Evolutionary conservation across 2,888 invertebrate genomes (phyloP), one percentile per base, ranked within the genome.

Genomic region (Orthosia cruda): DNA sequence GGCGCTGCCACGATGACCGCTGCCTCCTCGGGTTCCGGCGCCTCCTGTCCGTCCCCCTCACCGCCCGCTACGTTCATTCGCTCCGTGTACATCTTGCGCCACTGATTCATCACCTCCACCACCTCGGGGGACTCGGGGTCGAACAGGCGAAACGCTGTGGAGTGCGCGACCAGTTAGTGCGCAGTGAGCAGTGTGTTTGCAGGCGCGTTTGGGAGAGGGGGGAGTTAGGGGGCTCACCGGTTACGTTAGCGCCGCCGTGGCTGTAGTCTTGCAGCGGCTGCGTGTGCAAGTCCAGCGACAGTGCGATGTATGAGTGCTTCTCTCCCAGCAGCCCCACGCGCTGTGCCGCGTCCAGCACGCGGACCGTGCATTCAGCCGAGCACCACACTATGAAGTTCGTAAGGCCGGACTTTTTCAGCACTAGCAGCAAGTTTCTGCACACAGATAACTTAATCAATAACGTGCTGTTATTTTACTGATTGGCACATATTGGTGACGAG

Each of bases 201-300:
- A 40, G 7, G 40, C 7, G 40, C 40, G 0, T 40, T 40, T 40
- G 4, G 9, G 40, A 4, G 9, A 7, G 40, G 40, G 7, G 9
- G 40, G 7, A 40, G 7, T 40, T 40, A 16, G 32, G 12, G 49
- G 16, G 5, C 84, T 73, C 40, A 93, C 94, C 93, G 74, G 95
- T 95, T 81, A 96, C 83, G 89, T 96, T 95, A 78, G 95, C 95
- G 68, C 95, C 95, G 82, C 95, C 95, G 91, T 96, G 91, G 89
- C 95, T 95, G 92, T 90, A 94, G 87, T 88, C 83, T 52, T 85
- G 86, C 47, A 95, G 93, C 66, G 81, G 71, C 77, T 80, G 89
- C 78, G 94, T 94, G 90, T 94, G 95, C 89, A 94, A 88, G 90
- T 96, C 96, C 16, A 92, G 92, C 75, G 93, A 86, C 70, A 94